A percentile compares a stretch with the other conserved stretches of the same genome.
These are phyloP conservation scores for Leucopsar rothschildi DNA, from an alignment of 2,113 vertebrate genomes.

Conservation along the genomic window DNA sequence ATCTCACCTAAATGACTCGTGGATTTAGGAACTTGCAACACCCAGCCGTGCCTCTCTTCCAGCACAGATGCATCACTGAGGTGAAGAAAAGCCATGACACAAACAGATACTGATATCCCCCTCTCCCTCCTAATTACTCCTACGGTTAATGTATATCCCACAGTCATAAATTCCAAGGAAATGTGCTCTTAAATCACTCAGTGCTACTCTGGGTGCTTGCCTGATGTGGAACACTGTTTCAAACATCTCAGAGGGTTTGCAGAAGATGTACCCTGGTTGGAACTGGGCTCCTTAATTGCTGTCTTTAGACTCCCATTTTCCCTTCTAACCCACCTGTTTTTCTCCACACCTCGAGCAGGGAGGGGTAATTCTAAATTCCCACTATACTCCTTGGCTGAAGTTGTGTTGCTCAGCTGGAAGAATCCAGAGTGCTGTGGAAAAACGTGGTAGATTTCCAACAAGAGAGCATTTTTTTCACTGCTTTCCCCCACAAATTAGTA, in stretches of 20 bases:
- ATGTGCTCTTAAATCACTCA: not conserved
- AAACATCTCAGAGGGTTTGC: not conserved
- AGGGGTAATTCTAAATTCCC: not conserved
- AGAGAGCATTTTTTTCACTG: not conserved
- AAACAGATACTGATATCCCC: not conserved
- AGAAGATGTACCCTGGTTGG: not conserved
- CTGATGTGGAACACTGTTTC: not conserved
- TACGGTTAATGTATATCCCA: not conserved
- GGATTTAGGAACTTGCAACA: not conserved
- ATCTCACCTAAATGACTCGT: not conserved
- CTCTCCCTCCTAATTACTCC: not conserved
- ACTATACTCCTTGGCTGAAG: not conserved
- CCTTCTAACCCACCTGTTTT: not conserved
- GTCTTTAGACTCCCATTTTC: not conserved
- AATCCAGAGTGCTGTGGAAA: not conserved
- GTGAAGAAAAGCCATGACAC: not conserved
- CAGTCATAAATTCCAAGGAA: not conserved
- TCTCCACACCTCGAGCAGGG: not conserved
- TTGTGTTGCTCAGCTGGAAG: not conserved
- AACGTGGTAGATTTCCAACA: not conserved
- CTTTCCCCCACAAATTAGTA: not conserved
- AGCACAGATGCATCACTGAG: not conserved
- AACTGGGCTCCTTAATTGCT: not conserved
- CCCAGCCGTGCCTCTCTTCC: not conserved
- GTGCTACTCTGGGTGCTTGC: not conserved